Base-by-base conservation (phyloP, 2,113 vertebrate species). In the Cyprinodon variegatus region DNA sequence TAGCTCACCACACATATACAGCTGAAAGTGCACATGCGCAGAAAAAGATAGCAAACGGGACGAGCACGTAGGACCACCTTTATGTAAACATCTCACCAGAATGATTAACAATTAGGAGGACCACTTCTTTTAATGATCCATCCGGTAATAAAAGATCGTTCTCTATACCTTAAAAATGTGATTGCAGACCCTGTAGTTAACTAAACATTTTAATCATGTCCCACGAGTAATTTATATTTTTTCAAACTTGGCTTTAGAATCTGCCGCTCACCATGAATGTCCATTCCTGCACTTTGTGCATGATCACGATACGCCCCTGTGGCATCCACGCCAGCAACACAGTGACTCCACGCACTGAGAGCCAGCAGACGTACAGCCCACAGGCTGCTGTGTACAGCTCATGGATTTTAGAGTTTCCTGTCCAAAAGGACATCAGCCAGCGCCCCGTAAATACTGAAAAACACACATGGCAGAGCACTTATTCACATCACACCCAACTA, bases 401-500 rank as follows among this genome's bases (percentile, higher is more conserved):
- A 0, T 99, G 98, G 88, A 99, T 99, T 94, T 99, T 99, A 74
- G 97, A 96, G 82, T 93, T 96, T 72, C 98, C 98, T 10, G 97
- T 99, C 98, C 98, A 99, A 92, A 99, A 99, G 0, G 98, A 99
- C 98, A 99, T 99, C 70, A 99, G 83, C 97, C 97, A 99, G 64
- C 98, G 97, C 11, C 98, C 98, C 43, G 96, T 96, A 63, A 97
- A 99, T 48, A 99, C 98, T 99, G 86, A 17, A 66, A 57, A 84
- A 86, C 9, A 78, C 7, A 67, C 0, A 38, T 4, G 15, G 67
- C 17, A 75, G 29, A 74, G 61, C 1, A 69, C 38, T 59, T 29
- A 13, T 75, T 8, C 29, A 11, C 1, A 41, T 10, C 3, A 46
- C 45, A 46, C 29, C 11, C 17, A 74, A 36, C 6, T 61, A n/a